These are phyloP conservation scores for Nyctereutes procyonoides DNA, from an alignment of 2,113 vertebrate species.

Conservation along the genomic window DNA sequence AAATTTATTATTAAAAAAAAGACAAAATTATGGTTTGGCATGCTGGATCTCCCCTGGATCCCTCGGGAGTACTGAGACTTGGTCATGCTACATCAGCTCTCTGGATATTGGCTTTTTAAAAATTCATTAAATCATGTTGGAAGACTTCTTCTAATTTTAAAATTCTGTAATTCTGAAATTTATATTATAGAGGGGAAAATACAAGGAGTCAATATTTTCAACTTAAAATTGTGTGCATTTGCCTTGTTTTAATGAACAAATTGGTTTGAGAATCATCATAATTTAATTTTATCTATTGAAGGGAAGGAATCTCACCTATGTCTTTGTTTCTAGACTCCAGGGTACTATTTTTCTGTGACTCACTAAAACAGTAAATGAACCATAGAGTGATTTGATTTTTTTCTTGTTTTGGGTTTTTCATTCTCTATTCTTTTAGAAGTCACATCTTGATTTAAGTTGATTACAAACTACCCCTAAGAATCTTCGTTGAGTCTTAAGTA, in stretches of 20 bases:
- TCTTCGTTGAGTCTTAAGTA: neutral
- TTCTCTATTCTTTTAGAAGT: neutral
- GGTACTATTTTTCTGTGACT: neutral
- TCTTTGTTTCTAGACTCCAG: neutral
- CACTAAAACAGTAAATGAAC: neutral
- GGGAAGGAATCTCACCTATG: neutral
- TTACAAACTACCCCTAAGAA: neutral
- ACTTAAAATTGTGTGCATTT: neutral
- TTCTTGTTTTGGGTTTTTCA: neutral
- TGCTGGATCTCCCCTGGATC: neutral
- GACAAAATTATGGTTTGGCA: neutral
- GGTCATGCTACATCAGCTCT: too few species aligned
- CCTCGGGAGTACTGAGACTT: neutral
- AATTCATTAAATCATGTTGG: neutral
- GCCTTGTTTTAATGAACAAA: conserved; percentile 9
- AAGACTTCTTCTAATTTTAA: conserved; percentile 13
- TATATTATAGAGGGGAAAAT: neutral
- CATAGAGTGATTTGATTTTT: neutral
- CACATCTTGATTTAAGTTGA: neutral
- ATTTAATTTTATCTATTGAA: neutral
- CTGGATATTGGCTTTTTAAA: neutral
- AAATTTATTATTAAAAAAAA: neutral
- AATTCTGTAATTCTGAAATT: conserved; percentile 12
- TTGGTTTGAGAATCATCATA: neutral
- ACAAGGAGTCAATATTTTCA: neutral